Evolutionary conservation across 2,113 vertebrate genomes (phyloP), one percentile per base, ranked within the genome.

Genomic region (Marmota flaviventris): DNA sequence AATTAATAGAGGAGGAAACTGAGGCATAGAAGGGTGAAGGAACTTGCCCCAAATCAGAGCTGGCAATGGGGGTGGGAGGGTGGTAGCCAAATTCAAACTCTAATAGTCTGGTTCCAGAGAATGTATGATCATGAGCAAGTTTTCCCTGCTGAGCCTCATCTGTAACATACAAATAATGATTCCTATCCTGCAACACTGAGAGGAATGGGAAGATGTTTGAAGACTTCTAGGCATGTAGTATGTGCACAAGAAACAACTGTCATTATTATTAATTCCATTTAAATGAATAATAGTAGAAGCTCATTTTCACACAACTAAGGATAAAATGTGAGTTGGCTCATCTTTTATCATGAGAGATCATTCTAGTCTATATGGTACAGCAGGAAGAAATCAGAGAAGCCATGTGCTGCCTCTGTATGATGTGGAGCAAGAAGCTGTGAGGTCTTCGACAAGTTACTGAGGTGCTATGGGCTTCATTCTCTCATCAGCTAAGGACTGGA

Each of bases 1-100:
- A 37, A 51, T 84, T 94, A 90, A 56, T 6, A 88, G 17, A 79
- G 67, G 3, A 93, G 88, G 70, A 92, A 96, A 96, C 75, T 11
- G 51, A 92, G 87, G 61, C 85, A 90, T 14, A 85, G 70, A 89
- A 84, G 85, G 20, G 4, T 90, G 51, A 86, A 92, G 34, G 37
- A 85, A 97, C 48, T 92, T 92, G 63, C 11, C n/a, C 79, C 58
- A 82, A 92, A 75, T 45, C 79, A 87, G 12, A 89, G 32, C 37
- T 93, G 85, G 83, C 81, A 91, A 48, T 24, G 18, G n/a, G 32
- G 34, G 16, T n/a, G 3, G 45, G 25, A 89, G 24, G 29, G 53
- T 69, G 16, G 45, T 72, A 37, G 20, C 51, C 84, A 87, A 84
- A 91, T 88, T 96, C 42, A 70, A 96, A 92, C n/a, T 8, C 39